Percentiles rank a stretch among this genome's conserved stretches.
phyloP scores from a whole-genome alignment of 2,888 invertebrate genomes.

The Meliscaeva auricollis region DNA sequence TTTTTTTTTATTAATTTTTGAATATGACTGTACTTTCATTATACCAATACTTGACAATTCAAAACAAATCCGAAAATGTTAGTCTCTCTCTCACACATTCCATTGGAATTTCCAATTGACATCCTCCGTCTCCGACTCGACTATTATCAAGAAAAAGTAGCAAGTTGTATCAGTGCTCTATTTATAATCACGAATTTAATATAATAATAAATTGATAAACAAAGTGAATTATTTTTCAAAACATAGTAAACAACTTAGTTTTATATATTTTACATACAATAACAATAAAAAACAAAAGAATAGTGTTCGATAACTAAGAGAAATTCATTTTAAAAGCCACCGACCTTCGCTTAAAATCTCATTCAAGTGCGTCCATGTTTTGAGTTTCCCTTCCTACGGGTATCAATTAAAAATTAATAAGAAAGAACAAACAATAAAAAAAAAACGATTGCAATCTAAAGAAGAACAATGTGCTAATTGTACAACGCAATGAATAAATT shows the following conservation, averaged over 20 bases:
- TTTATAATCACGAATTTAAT: conserved; percentile 53
- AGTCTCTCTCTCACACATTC: conserved; percentile 52
- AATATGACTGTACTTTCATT: conserved; percentile 58
- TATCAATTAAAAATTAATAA: not conserved
- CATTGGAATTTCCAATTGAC: conserved; percentile 42
- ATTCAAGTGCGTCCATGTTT: conserved; percentile 26
- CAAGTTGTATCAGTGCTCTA: conserved; percentile 27
- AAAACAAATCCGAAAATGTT: not conserved
- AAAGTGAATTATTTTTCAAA: conserved; percentile 39
- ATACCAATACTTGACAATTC: conserved; percentile 41
- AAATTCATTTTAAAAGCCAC: conserved; percentile 47
- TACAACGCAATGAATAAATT: conserved; percentile 72
- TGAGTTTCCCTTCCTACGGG: not conserved
- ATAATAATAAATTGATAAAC: conserved; percentile 64
- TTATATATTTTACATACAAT: not conserved
- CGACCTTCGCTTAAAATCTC: conserved; percentile 47
- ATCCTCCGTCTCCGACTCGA: not conserved
- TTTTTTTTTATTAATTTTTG: no score
- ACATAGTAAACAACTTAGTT: conserved; percentile 24
- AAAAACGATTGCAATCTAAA: not conserved
- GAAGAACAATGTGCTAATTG: conserved; percentile 61
- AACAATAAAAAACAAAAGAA: not conserved
- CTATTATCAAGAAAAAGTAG: conserved; percentile 20
- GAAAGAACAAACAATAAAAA: not conserved
- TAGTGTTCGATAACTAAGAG: not conserved